These are phyloP conservation scores for Bimastos eiseni DNA, from an alignment of 2,888 invertebrate genomes.

Conservation along the genomic window DNA sequence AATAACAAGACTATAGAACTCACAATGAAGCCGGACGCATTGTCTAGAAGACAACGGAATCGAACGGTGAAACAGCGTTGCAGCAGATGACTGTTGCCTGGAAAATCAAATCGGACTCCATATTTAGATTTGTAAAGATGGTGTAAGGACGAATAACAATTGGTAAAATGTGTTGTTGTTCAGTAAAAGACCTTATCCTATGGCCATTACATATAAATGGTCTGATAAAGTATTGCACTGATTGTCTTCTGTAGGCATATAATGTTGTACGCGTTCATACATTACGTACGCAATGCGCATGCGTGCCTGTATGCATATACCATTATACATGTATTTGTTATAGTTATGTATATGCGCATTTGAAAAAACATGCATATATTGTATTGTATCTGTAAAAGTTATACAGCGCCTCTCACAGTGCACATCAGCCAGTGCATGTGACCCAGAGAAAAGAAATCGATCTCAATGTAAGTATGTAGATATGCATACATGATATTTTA, in stretches of 20 bases:
- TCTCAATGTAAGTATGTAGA: no score
- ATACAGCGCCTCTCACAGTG: no score
- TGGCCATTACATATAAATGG: not conserved
- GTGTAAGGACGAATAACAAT: not conserved
- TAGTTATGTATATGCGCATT: no score
- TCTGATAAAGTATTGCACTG: not conserved
- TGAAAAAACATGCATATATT: no score
- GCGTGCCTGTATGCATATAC: no score
- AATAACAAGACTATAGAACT: constrained; percentile 60
- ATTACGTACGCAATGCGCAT: no score
- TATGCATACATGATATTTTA: no score
- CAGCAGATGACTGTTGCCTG: constrained; percentile 82
- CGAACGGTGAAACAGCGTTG: constrained; percentile 97
- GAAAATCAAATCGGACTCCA: constrained; percentile 32
- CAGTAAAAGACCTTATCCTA: not conserved
- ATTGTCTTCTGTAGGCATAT: not conserved
- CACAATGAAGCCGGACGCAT: constrained; percentile 98
- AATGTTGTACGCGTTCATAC: no score
- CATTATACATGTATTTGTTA: no score
- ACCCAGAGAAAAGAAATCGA: no score
- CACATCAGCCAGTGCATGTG: no score
- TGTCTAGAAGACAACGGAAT: constrained; percentile 96
- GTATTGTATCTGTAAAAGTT: no score
- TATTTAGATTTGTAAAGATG: not conserved
- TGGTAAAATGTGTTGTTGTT: not conserved